Percentiles rank a stretch among this genome's conserved stretches.
Conservation (phyloP, 2,797 vertebrate species). For the Sciurus vulgaris region DNA sequence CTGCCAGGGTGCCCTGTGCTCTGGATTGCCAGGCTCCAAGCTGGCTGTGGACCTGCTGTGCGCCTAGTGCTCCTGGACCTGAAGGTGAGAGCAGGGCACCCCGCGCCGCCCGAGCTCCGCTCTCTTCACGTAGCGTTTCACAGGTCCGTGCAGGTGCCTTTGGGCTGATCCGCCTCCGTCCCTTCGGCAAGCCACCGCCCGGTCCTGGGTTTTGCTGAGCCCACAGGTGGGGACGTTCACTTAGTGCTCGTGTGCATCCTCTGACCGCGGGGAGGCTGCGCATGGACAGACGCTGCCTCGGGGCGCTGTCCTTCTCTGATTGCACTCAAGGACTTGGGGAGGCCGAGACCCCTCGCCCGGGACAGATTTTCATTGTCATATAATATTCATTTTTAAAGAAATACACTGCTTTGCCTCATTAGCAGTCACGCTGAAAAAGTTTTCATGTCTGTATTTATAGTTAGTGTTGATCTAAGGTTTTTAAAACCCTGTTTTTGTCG, state of each 20-base stretch:
- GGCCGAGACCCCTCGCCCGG: background rate
- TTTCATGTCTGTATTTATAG: background rate
- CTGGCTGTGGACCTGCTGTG: background rate
- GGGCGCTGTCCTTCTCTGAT: background rate
- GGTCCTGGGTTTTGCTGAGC: no score
- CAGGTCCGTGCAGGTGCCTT: no score
- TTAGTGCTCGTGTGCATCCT: background rate
- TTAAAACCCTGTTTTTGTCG: background rate
- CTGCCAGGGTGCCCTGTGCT: fast-evolving
- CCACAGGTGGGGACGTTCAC: no score
- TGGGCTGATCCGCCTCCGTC: no score
- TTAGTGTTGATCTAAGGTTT: background rate
- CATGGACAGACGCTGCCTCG: fast-evolving
- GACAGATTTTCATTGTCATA: background rate
- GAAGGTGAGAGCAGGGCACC: background rate
- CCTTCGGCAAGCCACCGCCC: no score
- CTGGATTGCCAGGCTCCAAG: no score
- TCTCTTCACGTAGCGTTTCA: background rate
- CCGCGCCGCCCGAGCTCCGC: fast-evolving
- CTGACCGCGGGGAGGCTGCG: background rate
- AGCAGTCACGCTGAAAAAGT: background rate
- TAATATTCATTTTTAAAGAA: background rate
- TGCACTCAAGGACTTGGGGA: background rate
- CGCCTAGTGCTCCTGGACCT: no score
- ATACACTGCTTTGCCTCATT: background rate